Conservation (phyloP, 2,113 vertebrate genomes). For the Heliornis fulica region DNA sequence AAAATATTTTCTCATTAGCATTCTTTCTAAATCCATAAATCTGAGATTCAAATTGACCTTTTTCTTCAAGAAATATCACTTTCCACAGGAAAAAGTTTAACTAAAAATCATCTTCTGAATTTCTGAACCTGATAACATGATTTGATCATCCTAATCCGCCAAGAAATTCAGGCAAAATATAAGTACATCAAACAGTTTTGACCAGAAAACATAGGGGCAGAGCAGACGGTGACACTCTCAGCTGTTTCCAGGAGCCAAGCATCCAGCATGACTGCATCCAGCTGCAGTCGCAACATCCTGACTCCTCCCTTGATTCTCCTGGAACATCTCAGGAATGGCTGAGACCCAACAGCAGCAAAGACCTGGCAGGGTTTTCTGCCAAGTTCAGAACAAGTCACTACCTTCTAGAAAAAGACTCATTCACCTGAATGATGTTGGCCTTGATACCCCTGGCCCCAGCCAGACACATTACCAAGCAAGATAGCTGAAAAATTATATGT, state of each 20-base stretch:
- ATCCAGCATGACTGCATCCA: fast-evolving
- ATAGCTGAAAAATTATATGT: background rate
- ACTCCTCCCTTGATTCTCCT: background rate
- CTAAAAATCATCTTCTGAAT: background rate
- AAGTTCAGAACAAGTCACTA: background rate
- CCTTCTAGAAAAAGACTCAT: background rate
- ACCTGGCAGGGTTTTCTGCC: background rate
- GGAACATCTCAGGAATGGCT: background rate
- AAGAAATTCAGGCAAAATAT: background rate
- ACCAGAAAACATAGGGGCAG: background rate
- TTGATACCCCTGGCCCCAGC: background rate
- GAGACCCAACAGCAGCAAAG: background rate
- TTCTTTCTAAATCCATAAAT: background rate
- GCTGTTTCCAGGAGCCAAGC: background rate
- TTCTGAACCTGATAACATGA: background rate
- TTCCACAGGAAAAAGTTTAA: background rate
- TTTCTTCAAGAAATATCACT: background rate
- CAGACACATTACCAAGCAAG: background rate
- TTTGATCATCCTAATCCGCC: background rate
- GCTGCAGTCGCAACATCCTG: background rate
- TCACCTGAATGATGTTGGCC: background rate
- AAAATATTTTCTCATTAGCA: background rate
- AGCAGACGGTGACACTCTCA: background rate
- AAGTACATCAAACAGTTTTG: background rate
- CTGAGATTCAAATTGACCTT: background rate